Percentiles rank a stretch among this genome's conserved stretches.
Evolutionary conservation across 2,888 invertebrate species (phyloP).

Genomic region (Caenorhabditis sp.): DNA sequence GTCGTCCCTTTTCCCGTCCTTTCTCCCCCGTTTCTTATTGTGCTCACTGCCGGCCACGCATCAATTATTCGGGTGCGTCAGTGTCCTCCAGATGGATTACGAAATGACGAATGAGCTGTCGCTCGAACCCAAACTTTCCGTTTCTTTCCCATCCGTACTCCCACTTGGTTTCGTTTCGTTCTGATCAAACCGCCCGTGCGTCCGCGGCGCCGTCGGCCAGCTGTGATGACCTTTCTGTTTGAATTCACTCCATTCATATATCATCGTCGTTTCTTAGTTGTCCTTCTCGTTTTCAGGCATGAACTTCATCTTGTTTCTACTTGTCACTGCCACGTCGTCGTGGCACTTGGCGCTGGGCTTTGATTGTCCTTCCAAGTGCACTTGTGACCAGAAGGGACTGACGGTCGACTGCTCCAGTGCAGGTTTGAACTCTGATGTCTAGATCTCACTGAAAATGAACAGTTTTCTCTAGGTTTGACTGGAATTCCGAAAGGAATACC

Average conservation of each 20-base stretch:
- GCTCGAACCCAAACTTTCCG: background rate
- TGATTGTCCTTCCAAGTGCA: slow-evolving; percentile 30
- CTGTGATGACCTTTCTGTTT: slow-evolving; percentile 35
- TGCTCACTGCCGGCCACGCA: background rate
- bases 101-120: slow-evolving; percentile 44
- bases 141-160: background rate
- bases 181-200: slow-evolving; percentile 11
- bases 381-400: slow-evolving; percentile 25
- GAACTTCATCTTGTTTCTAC: slow-evolving; percentile 34
- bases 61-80: slow-evolving; percentile 30
- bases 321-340: slow-evolving; percentile 21
- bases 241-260: background rate
- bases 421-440: background rate
- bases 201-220: slow-evolving; percentile 1
- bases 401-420: slow-evolving; percentile 44
- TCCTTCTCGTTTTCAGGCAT: slow-evolving; percentile 18
- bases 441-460: too few species aligned
- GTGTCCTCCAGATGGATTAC: slow-evolving; percentile 53
- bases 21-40: background rate
- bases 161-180: background rate
- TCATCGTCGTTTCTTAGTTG: background rate
- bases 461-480: slow-evolving; percentile 20
- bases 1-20: background rate
- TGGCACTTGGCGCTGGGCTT: background rate
- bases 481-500: slow-evolving; percentile 25